Evolutionary conservation across 2,888 invertebrate genomes (phyloP).

Genomic region (Temnothorax unifasciatus): DNA sequence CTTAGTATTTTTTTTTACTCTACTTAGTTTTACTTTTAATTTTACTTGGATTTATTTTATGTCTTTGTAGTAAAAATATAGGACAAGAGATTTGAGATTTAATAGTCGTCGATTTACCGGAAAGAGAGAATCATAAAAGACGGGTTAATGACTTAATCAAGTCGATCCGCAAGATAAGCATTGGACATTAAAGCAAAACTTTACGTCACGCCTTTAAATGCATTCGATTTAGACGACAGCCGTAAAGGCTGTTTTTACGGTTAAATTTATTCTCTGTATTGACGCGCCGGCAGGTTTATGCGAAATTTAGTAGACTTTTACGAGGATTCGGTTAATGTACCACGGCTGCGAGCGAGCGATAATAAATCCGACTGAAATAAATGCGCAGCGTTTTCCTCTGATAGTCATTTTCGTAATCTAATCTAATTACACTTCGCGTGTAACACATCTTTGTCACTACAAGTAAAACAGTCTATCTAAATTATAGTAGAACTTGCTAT

Average conservation of each 20-base stretch:
- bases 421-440: constrained; percentile 15
- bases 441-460: too few relatives aligned
- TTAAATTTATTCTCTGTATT: constrained; percentile 46
- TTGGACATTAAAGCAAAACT: constrained; percentile 26
- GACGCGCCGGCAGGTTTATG: constrained; percentile 19
- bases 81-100: not conserved
- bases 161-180: not conserved
- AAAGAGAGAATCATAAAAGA: constrained; percentile 14
- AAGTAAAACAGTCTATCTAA: too few relatives aligned
- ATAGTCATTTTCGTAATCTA: constrained; percentile 22
- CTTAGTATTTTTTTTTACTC: not conserved
- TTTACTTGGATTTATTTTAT: not conserved
- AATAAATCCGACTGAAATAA: constrained; percentile 33
- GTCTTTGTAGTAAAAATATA: not conserved
- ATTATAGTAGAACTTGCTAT: too few relatives aligned
- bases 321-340: constrained; percentile 34
- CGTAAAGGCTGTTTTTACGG: constrained; percentile 16
- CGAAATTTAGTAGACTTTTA: constrained; percentile 47
- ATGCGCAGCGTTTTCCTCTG: constrained; percentile 20
- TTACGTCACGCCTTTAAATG: constrained; percentile 24
- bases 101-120: not conserved
- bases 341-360: not conserved
- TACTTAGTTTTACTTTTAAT: not conserved
- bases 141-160: constrained; percentile 22
- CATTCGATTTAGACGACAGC: constrained; percentile 12